These are phyloP conservation scores for Channa argus DNA, from an alignment of 2,113 vertebrate species.

Conservation along the genomic window DNA sequence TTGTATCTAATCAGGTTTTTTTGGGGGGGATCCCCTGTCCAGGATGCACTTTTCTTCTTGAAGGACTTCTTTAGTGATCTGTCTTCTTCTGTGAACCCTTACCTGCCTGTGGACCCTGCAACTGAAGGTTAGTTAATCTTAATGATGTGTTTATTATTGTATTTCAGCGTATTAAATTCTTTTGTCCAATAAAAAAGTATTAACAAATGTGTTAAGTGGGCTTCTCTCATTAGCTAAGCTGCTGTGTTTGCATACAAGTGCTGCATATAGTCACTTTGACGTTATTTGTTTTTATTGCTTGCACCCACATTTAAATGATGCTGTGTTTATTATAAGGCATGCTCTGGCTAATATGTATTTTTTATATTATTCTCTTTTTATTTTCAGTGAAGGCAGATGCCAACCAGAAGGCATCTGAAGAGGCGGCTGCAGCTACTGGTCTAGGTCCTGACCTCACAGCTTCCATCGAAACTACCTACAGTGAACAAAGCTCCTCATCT, in stretches of 20 bases:
- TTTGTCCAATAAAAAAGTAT: background rate
- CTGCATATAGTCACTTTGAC: background rate
- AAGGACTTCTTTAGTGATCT: slow-evolving; percentile 92
- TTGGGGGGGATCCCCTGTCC: slow-evolving; percentile 2
- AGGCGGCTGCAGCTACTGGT: slow-evolving; percentile 65
- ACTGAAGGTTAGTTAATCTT: slow-evolving; percentile 83
- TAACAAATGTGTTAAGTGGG: background rate
- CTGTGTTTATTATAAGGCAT: background rate
- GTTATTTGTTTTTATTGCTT: background rate
- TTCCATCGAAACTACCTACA: slow-evolving; percentile 83
- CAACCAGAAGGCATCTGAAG: slow-evolving; percentile 74
- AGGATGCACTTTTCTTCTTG: slow-evolving; percentile 94
- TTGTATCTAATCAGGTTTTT: slow-evolving; percentile 16
- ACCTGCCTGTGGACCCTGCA: slow-evolving; percentile 85
- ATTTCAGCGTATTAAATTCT: background rate
- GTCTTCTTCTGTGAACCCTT: slow-evolving; percentile 86
- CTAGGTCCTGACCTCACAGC: slow-evolving; percentile 75
- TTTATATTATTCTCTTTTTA: background rate
- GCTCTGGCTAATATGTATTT: background rate
- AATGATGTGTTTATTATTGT: background rate
- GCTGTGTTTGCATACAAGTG: background rate
- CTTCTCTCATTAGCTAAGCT: background rate
- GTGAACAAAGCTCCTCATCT: slow-evolving; percentile 85
- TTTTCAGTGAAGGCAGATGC: slow-evolving; percentile 78
- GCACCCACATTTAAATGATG: background rate